phyloP scores from a whole-genome alignment of 2,888 invertebrate genomes.

The Drosophila cracens region DNA sequence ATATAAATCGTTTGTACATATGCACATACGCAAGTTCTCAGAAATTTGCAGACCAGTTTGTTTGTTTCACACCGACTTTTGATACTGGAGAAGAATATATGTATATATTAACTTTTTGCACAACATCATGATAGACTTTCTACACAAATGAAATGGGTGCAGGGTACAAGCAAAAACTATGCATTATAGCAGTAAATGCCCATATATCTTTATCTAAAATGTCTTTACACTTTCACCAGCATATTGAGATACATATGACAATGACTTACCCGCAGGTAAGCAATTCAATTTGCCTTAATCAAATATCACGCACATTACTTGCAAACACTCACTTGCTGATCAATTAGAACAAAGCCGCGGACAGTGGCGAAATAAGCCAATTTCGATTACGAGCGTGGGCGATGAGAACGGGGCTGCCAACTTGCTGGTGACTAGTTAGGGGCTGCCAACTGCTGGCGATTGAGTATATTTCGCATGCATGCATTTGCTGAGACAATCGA shows the following conservation, averaged over 20 bases:
- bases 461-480: background rate
- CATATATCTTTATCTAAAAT: background rate
- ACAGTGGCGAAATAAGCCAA: background rate
- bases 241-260: background rate
- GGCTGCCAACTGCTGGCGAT: conserved; percentile 4
- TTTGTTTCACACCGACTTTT: background rate
- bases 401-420: conserved; percentile 11
- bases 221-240: background rate
- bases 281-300: background rate
- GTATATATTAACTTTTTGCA: background rate
- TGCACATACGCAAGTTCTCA: background rate
- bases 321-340: background rate
- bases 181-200: background rate
- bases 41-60: background rate
- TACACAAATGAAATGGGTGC: background rate
- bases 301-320: background rate
- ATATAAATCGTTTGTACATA: too few relatives aligned
- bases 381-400: background rate
- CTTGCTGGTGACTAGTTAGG: background rate
- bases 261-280: background rate
- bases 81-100: background rate
- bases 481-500: background rate
- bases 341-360: conserved; percentile 1
- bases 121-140: background rate
- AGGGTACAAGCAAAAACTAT: background rate